Percentiles rank a stretch among this genome's conserved stretches.
These are phyloP conservation scores for Esperia sulphurella DNA, from an alignment of 2,888 invertebrate species.

Conservation along the genomic window DNA sequence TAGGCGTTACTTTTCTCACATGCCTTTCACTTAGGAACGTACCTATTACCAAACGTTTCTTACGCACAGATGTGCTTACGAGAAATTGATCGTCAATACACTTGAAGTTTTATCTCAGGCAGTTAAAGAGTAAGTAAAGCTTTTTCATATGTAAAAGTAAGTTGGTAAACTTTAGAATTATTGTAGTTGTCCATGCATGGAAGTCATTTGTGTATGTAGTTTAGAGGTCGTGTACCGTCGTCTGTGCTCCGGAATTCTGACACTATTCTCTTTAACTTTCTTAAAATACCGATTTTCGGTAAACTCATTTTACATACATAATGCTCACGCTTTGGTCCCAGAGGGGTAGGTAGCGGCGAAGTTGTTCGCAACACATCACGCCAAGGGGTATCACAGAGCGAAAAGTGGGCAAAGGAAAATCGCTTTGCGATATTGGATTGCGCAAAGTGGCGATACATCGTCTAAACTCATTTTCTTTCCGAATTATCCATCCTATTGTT, in stretches of 20 bases:
- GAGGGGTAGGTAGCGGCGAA: too few species aligned
- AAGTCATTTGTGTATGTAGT: constrained; percentile 73
- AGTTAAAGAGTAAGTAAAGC: too few species aligned
- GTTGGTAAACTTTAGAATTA: constrained; percentile 53
- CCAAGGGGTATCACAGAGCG: too few species aligned
- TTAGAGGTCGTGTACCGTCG: constrained; percentile 68
- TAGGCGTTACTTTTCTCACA: constrained; percentile 74
- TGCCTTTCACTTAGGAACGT: constrained; percentile 62
- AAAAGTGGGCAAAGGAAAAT: too few species aligned
- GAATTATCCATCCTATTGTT: too few species aligned
- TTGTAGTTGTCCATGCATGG: constrained; percentile 71
- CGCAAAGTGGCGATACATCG: too few species aligned
- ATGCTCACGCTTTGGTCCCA: too few species aligned
- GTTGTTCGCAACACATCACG: too few species aligned
- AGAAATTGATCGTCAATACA: constrained; percentile 8
- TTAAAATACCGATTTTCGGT: too few species aligned
- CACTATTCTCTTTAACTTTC: background rate
- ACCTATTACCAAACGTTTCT: constrained; percentile 59
- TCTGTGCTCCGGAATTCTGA: constrained; percentile 1
- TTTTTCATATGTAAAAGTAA: constrained; percentile 11
- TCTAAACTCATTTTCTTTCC: too few species aligned
- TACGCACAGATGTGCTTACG: background rate
- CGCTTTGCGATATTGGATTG: too few species aligned
- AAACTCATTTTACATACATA: background rate
- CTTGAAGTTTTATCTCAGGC: constrained; percentile 32